A percentile compares a stretch with the other conserved stretches of the same genome.
Conservation (phyloP, 2,113 vertebrate species). For the Condylura cristata region DNA sequence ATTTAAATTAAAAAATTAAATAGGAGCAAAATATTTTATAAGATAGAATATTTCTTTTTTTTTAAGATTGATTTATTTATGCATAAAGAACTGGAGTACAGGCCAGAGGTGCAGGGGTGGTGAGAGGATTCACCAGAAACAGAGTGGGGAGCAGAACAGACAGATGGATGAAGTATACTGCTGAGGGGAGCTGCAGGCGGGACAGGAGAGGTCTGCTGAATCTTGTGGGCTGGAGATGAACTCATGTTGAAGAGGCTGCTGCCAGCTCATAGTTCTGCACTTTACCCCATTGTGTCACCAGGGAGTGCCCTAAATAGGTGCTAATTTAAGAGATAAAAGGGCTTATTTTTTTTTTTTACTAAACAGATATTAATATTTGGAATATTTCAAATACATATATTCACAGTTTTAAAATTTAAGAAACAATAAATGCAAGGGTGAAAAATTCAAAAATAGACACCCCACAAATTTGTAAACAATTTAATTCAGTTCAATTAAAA, state of each 20-base stretch:
- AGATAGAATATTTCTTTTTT: background rate
- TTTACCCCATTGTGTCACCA: no score
- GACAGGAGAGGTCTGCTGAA: no score
- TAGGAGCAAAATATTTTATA: background rate
- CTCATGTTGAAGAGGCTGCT: no score
- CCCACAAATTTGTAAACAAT: background rate
- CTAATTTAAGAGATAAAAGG: background rate
- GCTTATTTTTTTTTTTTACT: background rate
- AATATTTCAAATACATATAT: background rate
- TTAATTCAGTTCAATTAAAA: slow-evolving; percentile 14
- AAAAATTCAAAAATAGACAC: background rate
- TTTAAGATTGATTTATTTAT: no score
- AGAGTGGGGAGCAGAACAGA: no score
- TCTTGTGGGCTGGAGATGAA: no score
- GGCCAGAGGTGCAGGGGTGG: no score
- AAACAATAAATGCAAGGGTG: background rate
- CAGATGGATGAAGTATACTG: no score
- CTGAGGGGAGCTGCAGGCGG: no score
- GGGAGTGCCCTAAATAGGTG: background rate
- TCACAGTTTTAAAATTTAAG: background rate
- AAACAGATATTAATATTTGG: background rate
- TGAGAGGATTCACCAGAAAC: no score
- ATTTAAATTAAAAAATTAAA: background rate
- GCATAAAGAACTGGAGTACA: no score
- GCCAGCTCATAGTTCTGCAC: no score